These are phyloP conservation scores for Callyntrura sp. DNA, from an alignment of 2,888 invertebrate genomes.

Conservation along the genomic window DNA sequence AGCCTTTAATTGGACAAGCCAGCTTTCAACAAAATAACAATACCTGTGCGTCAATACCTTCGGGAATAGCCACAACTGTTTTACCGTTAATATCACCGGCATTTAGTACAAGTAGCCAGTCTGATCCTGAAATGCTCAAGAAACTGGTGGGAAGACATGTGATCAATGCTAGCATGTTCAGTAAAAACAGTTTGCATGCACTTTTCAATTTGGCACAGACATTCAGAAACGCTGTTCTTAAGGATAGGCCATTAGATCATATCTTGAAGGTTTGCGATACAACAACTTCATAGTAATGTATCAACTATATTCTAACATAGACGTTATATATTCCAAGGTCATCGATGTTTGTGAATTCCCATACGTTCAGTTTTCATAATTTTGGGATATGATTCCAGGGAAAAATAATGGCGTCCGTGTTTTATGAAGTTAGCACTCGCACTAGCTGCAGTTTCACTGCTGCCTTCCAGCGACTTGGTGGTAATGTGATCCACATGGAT, in stretches of 20 bases:
- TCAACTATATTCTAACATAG: not conserved
- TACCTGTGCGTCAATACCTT: not conserved
- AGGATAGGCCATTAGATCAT: slow-evolving; percentile 94
- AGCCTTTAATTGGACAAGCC: slow-evolving; percentile 11
- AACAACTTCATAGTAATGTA: too few relatives aligned
- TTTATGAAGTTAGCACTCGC: slow-evolving; percentile 99
- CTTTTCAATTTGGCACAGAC: slow-evolving; percentile 97
- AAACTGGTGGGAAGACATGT: slow-evolving; percentile 91
- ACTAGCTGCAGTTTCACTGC: slow-evolving; percentile 98
- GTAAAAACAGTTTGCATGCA: slow-evolving; percentile 95
- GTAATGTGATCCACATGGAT: slow-evolving; percentile 95
- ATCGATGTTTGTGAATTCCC: slow-evolving; percentile 47
- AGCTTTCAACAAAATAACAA: not conserved
- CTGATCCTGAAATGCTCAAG: slow-evolving; percentile 77
- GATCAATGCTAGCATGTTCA: slow-evolving; percentile 94
- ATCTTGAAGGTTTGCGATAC: slow-evolving; percentile 92
- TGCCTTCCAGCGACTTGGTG: slow-evolving; percentile 98
- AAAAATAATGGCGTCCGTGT: slow-evolving; percentile 97
- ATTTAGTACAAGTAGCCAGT: slow-evolving; percentile 47
- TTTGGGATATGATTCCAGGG: too few relatives aligned
- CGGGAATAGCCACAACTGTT: slow-evolving; percentile 30
- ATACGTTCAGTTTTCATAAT: too few relatives aligned
- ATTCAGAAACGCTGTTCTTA: slow-evolving; percentile 92
- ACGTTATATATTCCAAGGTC: not conserved
- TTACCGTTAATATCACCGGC: slow-evolving; percentile 78